Percentiles rank a stretch among this genome's conserved stretches.
Conservation (phyloP, 2,797 vertebrate species). For the Gobio occitaniae region DNA sequence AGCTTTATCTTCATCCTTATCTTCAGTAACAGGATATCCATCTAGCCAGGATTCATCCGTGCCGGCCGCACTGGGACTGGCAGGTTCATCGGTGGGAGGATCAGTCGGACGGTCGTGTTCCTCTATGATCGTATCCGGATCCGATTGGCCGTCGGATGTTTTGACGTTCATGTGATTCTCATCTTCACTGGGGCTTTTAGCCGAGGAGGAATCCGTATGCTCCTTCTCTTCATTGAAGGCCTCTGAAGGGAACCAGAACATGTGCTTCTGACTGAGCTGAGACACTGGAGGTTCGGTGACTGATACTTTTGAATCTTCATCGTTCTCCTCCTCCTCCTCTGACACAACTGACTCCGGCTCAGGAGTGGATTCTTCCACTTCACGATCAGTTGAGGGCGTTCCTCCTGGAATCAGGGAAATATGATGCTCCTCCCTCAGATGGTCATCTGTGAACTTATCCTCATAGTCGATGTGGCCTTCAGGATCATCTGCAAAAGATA, state of each 20-base stretch:
- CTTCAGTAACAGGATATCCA: conserved; percentile 83
- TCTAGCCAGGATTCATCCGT: conserved; percentile 90
- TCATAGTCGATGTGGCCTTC: conserved; percentile 90
- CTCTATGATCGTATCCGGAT: conserved; percentile 68
- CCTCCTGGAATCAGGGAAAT: conserved; percentile 44
- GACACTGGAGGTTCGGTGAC: conserved; percentile 83
- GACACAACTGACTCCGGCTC: conserved; percentile 57
- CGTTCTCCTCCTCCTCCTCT: conserved; percentile 63
- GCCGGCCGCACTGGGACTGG: conserved; percentile 61
- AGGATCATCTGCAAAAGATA: conserved; percentile 78
- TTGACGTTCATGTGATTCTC: conserved; percentile 73
- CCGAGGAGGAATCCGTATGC: conserved; percentile 68
- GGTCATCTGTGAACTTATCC: conserved; percentile 87
- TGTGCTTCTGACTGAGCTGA: conserved; percentile 85
- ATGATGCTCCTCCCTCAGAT: conserved; percentile 59
- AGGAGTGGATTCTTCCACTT: conserved; percentile 58
- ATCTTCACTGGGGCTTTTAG: conserved; percentile 70
- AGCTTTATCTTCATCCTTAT: conserved; percentile 68
- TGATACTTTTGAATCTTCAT: conserved; percentile 47
- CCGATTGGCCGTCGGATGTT: conserved; percentile 66
- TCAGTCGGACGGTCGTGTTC: conserved; percentile 61
- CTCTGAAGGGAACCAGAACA: conserved; percentile 90
- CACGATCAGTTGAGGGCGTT: conserved; percentile 33
- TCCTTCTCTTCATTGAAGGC: conserved; percentile 77
- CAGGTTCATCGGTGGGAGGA: conserved; percentile 54